These are phyloP conservation scores for Microplitis manilae DNA, from an alignment of 2,888 invertebrate species.

Conservation along the genomic window DNA sequence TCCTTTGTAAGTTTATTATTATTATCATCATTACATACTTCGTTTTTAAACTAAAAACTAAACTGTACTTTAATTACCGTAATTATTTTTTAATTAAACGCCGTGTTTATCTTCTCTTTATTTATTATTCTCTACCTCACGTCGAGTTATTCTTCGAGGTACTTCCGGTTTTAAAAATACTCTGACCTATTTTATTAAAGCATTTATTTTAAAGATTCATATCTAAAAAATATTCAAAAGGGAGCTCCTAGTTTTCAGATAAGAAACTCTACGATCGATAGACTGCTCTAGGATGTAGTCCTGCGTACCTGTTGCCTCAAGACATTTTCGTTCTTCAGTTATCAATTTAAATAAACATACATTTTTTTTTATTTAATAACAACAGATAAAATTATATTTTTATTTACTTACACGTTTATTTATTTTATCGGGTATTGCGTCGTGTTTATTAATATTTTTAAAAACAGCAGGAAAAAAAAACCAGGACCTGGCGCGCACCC, in stretches of 20 bases:
- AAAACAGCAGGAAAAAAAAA: background rate
- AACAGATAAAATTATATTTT: background rate
- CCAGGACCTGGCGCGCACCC: slow-evolving; percentile 20
- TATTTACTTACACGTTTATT: no score
- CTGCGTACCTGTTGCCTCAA: slow-evolving; percentile 50
- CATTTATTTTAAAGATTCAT: background rate
- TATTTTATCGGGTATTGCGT: no score
- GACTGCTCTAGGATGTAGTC: slow-evolving; percentile 22
- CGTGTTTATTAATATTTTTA: no score
- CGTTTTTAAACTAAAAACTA: background rate
- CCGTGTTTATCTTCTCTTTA: background rate
- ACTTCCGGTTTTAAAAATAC: no score
- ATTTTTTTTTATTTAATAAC: slow-evolving; percentile 3
- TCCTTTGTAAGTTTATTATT: slow-evolving; percentile 60
- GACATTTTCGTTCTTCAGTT: background rate
- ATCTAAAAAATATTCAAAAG: no score
- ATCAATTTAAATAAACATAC: background rate
- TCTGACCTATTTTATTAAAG: no score
- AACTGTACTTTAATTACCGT: background rate
- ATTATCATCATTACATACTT: background rate
- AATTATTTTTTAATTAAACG: slow-evolving; percentile 11
- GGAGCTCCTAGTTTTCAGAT: background rate
- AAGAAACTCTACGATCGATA: slow-evolving; percentile 46
- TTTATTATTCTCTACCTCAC: no score
- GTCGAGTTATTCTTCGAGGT: no score